Conservation (phyloP, 2,888 invertebrate genomes). For the Strigamia maritima region DNA sequence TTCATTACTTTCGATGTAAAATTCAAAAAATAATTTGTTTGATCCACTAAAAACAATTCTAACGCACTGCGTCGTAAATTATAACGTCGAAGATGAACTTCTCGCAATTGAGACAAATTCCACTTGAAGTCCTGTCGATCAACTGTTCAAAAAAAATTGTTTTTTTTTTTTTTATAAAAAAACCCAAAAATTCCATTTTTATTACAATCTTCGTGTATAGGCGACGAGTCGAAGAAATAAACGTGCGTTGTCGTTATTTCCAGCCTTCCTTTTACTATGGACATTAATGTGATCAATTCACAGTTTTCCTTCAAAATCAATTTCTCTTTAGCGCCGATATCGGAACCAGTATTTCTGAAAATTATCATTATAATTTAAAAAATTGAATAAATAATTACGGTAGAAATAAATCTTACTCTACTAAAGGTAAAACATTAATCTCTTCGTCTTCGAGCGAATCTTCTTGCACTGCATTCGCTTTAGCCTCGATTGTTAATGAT, state of each 20-base stretch:
- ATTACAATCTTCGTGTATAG: constrained; percentile 55
- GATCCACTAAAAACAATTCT: constrained; percentile 64
- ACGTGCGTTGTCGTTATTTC: constrained; percentile 62
- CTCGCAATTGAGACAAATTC: constrained; percentile 59
- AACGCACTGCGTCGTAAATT: constrained; percentile 64
- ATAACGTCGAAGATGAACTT: constrained; percentile 64
- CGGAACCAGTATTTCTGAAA: background rate
- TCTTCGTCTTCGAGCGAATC: constrained; percentile 57
- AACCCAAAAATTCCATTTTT: background rate
- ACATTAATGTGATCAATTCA: constrained; percentile 62
- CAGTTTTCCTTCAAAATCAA: constrained; percentile 62
- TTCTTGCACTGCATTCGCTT: constrained; percentile 45
- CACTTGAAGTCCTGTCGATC: constrained; percentile 54
- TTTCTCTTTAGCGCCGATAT: constrained; percentile 56
- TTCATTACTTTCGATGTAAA: constrained; percentile 60
- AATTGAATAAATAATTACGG: background rate
- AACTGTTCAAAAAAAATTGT: constrained; percentile 37
- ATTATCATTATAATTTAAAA: too few relatives aligned
- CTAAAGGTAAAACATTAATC: constrained; percentile 45
- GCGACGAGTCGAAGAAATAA: constrained; percentile 61
- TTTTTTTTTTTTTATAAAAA: constrained; percentile 31
- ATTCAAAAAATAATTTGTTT: constrained; percentile 65
- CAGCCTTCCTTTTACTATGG: constrained; percentile 61
- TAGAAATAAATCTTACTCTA: background rate
- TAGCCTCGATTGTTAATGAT: constrained; percentile 40